Evolutionary conservation across 2,888 invertebrate species (phyloP).

Genomic region (Lymantria dispar): DNA sequence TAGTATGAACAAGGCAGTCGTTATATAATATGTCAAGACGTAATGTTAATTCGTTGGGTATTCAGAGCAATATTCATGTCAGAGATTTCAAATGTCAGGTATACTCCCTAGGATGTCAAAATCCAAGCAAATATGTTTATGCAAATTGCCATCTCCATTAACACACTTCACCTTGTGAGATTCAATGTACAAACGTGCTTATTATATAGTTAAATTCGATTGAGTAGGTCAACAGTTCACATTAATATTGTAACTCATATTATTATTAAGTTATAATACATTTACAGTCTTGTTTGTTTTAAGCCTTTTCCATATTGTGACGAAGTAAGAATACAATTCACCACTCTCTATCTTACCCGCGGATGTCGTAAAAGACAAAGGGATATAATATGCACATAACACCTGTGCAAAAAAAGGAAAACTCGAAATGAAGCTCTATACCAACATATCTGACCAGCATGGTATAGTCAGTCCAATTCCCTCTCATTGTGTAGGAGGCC

Average conservation of each 20-base stretch:
- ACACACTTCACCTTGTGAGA: slow-evolving; percentile 53
- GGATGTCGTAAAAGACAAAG: no score
- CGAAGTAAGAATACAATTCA: no score
- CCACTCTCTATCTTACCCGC: no score
- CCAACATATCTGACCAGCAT: no score
- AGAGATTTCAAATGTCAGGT: slow-evolving; percentile 69
- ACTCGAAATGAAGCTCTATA: no score
- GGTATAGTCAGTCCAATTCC: no score
- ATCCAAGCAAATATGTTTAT: slow-evolving; percentile 78
- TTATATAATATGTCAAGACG: slow-evolving; percentile 41
- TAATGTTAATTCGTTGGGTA: slow-evolving; percentile 47
- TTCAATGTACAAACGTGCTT: slow-evolving; percentile 45
- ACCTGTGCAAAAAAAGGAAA: no score
- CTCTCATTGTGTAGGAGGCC: no score
- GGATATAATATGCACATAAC: no score
- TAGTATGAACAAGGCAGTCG: slow-evolving; percentile 44
- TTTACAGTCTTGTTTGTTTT: no score
- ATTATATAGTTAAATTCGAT: slow-evolving; percentile 20
- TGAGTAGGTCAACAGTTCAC: not conserved
- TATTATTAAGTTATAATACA: not conserved
- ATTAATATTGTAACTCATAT: not conserved
- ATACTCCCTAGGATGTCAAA: slow-evolving; percentile 68
- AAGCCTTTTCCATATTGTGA: no score
- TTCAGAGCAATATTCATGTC: slow-evolving; percentile 58
- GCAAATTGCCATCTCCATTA: slow-evolving; percentile 77